These are phyloP conservation scores for Thecophora atra DNA, from an alignment of 2,888 invertebrate genomes.

Conservation along the genomic window DNA sequence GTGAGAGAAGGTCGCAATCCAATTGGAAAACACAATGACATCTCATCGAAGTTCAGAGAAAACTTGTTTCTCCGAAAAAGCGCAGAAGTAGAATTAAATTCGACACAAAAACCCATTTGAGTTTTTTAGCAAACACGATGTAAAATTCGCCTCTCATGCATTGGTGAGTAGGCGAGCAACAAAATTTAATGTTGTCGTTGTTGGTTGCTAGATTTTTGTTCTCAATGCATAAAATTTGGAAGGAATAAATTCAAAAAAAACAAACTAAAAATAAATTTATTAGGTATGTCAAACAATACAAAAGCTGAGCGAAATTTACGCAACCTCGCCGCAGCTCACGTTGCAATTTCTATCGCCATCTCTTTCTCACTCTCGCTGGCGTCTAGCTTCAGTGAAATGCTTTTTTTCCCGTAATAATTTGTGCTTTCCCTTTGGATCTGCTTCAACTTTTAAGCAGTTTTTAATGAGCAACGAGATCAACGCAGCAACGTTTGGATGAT, in stretches of 20 bases:
- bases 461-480: conserved; percentile 15
- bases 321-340: background rate
- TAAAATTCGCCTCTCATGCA: background rate
- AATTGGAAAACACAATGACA: background rate
- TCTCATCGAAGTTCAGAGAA: background rate
- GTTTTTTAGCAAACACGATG: background rate
- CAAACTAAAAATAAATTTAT: background rate
- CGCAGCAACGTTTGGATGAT: conserved; percentile 11
- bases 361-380: conserved; percentile 6
- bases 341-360: background rate
- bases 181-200: background rate
- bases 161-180: background rate
- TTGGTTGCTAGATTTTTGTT: background rate
- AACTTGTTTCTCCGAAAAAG: background rate
- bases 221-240: conserved; percentile 15
- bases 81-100: background rate
- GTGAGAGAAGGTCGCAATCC: background rate
- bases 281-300: conserved; percentile 7
- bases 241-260: too few relatives aligned
- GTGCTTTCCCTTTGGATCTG: background rate
- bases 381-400: too few relatives aligned
- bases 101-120: conserved; percentile 5
- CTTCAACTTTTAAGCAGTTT: conserved; percentile 6
- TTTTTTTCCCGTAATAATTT: too few relatives aligned
- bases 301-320: background rate